A percentile compares a stretch with the other conserved stretches of the same genome.
These are phyloP conservation scores for Lasioglossum baleicum DNA, from an alignment of 1,140 invertebrate species.

Conservation along the genomic window DNA sequence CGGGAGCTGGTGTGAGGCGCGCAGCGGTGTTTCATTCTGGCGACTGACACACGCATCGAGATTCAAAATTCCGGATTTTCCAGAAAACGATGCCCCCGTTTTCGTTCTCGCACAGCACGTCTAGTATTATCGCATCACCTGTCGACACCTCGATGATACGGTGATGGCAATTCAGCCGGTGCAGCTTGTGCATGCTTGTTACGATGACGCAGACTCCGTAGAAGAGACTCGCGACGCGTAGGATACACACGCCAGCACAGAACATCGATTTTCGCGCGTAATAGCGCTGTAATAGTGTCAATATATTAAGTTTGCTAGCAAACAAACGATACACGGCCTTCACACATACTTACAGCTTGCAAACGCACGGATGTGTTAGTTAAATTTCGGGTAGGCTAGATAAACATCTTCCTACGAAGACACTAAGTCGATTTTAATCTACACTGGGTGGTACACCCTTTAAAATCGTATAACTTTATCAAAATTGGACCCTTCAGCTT, in stretches of 20 bases:
- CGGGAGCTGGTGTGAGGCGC: too few species aligned
- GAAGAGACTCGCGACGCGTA: neutral
- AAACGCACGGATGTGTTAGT: conserved; percentile 24
- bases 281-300: conserved; percentile 55
- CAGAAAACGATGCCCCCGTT: conserved; percentile 1
- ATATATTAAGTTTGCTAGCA: conserved; percentile 54
- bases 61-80: conserved; percentile 25
- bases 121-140: conserved; percentile 38
- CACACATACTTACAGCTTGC: conserved; percentile 47
- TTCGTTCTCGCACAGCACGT: conserved; percentile 10
- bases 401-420: too few species aligned
- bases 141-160: conserved; percentile 23
- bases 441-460: too few species aligned
- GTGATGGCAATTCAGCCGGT: conserved; percentile 24
- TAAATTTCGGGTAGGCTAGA: too few species aligned
- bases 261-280: conserved; percentile 48
- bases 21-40: neutral
- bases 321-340: conserved; percentile 8
- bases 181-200: conserved; percentile 16
- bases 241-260: neutral
- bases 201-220: conserved; percentile 24
- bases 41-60: neutral
- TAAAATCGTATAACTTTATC: too few species aligned
- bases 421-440: too few species aligned
- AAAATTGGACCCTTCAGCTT: too few species aligned